Conservation (phyloP, 2,113 vertebrate species). For the Xerus inauris region DNA sequence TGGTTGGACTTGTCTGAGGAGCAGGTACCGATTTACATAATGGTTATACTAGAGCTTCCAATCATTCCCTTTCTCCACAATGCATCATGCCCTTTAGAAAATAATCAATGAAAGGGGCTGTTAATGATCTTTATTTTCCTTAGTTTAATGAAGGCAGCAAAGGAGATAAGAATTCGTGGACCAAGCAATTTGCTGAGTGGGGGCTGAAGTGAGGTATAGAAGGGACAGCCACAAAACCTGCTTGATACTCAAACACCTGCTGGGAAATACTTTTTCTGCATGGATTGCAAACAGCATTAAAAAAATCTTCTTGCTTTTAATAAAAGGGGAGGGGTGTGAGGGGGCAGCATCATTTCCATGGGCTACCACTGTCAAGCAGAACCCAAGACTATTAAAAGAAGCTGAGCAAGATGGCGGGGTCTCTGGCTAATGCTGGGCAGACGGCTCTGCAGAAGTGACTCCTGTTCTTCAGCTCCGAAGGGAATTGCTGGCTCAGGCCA, state of each 20-base stretch:
- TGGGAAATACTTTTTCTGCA: conserved; percentile 70
- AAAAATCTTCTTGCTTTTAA: conserved; percentile 69
- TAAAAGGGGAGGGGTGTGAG: background rate
- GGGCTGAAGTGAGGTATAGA: conserved; percentile 67
- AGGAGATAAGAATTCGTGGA: conserved; percentile 61
- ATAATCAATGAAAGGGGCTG: conserved; percentile 38
- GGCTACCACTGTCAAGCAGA: background rate
- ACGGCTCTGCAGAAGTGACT: background rate
- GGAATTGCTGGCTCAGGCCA: conserved; percentile 11
- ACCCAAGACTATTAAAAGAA: background rate
- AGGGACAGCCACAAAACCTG: conserved; percentile 37
- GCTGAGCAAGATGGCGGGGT: background rate
- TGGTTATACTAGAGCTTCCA: background rate
- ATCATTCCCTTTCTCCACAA: conserved; percentile 8
- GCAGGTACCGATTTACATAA: background rate
- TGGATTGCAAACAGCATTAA: conserved; percentile 60
- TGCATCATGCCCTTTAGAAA: conserved; percentile 16
- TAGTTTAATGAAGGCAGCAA: conserved; percentile 49
- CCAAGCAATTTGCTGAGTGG: conserved; percentile 64
- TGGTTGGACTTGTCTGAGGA: background rate
- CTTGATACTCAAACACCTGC: conserved; percentile 74
- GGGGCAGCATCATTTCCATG: background rate
- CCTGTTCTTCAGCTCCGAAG: background rate
- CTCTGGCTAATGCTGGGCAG: background rate
- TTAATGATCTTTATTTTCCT: conserved; percentile 67